Percentiles rank a stretch among this genome's conserved stretches.
These are phyloP conservation scores for Lagodon rhomboides DNA, from an alignment of 2,797 vertebrate species.

Conservation along the genomic window DNA sequence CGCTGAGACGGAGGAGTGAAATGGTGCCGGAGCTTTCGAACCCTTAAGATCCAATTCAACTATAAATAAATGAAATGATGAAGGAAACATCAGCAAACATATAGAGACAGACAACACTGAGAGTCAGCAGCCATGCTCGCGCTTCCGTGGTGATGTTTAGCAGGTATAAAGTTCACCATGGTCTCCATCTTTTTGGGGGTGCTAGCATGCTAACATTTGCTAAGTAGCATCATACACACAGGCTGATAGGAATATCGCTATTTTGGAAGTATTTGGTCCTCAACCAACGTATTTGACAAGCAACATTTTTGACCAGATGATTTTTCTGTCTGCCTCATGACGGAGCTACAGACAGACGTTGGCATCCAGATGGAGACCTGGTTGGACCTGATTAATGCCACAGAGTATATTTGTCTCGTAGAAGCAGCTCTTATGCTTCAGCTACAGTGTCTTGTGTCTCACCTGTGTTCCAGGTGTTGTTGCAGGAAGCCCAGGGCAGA, in stretches of 20 bases:
- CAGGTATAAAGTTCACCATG: not conserved
- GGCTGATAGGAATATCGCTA: not conserved
- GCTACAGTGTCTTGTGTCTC: not conserved
- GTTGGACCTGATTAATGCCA: not conserved
- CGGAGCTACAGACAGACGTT: too few relatives aligned
- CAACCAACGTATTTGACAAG: not conserved
- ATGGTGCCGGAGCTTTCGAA: conserved; percentile 32
- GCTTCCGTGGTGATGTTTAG: not conserved
- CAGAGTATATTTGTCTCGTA: not conserved
- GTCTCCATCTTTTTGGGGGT: not conserved
- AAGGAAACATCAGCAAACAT: not conserved
- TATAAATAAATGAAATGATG: conserved; percentile 22
- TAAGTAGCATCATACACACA: not conserved
- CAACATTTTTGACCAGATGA: not conserved
- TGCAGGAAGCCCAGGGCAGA: conserved; percentile 95
- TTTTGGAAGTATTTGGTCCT: not conserved
- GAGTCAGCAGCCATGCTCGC: not conserved
- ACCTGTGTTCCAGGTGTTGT: conserved; percentile 98
- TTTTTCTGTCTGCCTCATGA: not conserved
- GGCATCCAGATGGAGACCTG: not conserved
- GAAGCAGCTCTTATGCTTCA: not conserved
- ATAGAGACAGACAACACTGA: not conserved
- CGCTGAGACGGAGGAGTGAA: conserved; percentile 45
- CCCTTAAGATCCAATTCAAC: conserved; percentile 14
- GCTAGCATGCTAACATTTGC: not conserved